Conservation (phyloP, 2,797 vertebrate genomes). For the Enteromius fasciolatus region DNA sequence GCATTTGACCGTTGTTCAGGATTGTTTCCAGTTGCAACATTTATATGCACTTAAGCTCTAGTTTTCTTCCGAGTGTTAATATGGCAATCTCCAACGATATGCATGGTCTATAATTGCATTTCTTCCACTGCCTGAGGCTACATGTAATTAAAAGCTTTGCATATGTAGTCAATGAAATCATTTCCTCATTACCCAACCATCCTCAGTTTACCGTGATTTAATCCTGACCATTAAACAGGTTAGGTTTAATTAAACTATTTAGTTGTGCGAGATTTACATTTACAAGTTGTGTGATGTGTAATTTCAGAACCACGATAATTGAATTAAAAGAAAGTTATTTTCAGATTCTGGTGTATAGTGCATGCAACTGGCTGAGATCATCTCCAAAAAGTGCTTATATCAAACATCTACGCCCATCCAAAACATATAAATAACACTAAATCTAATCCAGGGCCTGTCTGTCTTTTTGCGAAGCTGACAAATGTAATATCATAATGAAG, state of each 20-base stretch:
- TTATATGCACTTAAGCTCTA: conserved; percentile 31
- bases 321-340: conserved; percentile 61
- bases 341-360: conserved; percentile 24
- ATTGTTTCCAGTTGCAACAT: conserved; percentile 24
- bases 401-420: conserved; percentile 33
- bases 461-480: conserved; percentile 7
- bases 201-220: conserved; percentile 71
- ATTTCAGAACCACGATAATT: conserved; percentile 64
- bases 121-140: conserved; percentile 74
- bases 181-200: conserved; percentile 75
- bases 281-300: conserved; percentile 68
- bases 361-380: conserved; percentile 27
- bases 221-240: conserved; percentile 75
- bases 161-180: conserved; percentile 77
- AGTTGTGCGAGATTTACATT: conserved; percentile 70
- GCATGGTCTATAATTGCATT: conserved; percentile 74
- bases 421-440: conserved; percentile 32
- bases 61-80: conserved; percentile 45
- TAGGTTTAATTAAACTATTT: conserved; percentile 75
- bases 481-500: not conserved
- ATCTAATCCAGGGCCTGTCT: conserved; percentile 22
- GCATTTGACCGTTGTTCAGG: not conserved
- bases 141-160: conserved; percentile 81
- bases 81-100: conserved; percentile 68
- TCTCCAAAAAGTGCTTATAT: conserved; percentile 52